Conservation (phyloP, 2,113 vertebrate species). For the Nanorana parkeri region DNA sequence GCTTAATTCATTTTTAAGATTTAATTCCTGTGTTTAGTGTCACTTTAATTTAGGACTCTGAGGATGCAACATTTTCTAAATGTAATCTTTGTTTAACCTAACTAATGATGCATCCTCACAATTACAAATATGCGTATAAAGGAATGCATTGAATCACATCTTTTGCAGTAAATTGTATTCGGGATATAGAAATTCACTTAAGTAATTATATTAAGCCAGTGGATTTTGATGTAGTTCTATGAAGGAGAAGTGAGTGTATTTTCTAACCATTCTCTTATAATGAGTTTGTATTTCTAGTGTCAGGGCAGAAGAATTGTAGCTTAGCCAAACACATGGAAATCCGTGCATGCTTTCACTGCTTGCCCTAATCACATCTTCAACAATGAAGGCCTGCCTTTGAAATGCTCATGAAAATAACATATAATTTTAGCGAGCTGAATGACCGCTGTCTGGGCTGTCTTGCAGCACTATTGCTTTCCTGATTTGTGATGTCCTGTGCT, state of each 20-base stretch:
- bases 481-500: conserved; percentile 49
- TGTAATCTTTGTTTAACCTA: too few relatives aligned
- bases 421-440: conserved; percentile 40
- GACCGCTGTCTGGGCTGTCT: conserved; percentile 45
- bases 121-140: too few relatives aligned
- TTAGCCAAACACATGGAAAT: conserved; percentile 38
- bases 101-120: too few relatives aligned
- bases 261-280: conserved; percentile 33
- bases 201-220: not conserved
- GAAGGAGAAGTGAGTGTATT: conserved; percentile 22
- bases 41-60: too few relatives aligned
- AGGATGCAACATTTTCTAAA: too few relatives aligned
- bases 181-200: not conserved
- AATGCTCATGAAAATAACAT: conserved; percentile 50
- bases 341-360: conserved; percentile 36
- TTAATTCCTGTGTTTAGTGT: too few relatives aligned
- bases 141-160: too few relatives aligned
- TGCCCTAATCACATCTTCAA: conserved; percentile 44
- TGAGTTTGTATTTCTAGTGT: conserved; percentile 45
- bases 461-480: conserved; percentile 25
- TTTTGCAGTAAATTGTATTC: not conserved
- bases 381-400: conserved; percentile 36
- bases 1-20: too few relatives aligned
- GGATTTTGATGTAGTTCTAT: not conserved
- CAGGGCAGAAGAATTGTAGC: conserved; percentile 48